These are phyloP conservation scores for Aphodius granarius DNA, from an alignment of 2,888 invertebrate genomes.

Conservation along the genomic window DNA sequence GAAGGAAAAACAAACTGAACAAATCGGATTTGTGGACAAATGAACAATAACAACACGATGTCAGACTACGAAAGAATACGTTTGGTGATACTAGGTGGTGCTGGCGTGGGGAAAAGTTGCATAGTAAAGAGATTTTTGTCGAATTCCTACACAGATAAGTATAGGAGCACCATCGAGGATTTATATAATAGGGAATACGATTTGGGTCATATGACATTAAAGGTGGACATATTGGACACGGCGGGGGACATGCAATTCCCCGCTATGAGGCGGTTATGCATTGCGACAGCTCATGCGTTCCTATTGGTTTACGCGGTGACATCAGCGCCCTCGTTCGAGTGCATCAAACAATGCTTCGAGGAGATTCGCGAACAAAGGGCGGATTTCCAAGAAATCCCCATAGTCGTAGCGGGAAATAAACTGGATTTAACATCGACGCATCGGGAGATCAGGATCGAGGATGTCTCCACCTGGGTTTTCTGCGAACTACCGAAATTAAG, in stretches of 20 bases:
- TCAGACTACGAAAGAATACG: constrained; percentile 78
- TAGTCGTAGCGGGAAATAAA: constrained; percentile 87
- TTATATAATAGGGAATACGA: constrained; percentile 84
- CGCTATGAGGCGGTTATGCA: constrained; percentile 84
- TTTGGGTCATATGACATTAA: constrained; percentile 72
- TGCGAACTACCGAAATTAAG: constrained; percentile 73
- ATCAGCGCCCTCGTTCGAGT: constrained; percentile 71
- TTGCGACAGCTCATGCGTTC: constrained; percentile 87
- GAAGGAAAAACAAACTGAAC: not conserved
- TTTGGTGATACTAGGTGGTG: constrained; percentile 80
- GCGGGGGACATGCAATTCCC: constrained; percentile 88
- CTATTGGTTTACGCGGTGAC: constrained; percentile 83
- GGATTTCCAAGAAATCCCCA: constrained; percentile 77
- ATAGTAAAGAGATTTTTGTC: constrained; percentile 80
- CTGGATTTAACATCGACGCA: constrained; percentile 72
- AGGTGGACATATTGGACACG: constrained; percentile 81
- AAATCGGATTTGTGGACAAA: not conserved
- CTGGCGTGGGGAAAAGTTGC: constrained; percentile 83
- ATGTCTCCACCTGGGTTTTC: constrained; percentile 80
- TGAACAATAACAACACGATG: constrained; percentile 57
- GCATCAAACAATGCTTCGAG: constrained; percentile 74
- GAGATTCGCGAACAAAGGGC: constrained; percentile 81
- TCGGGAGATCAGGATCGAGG: constrained; percentile 73
- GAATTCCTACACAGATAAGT: constrained; percentile 78
- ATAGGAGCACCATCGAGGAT: constrained; percentile 86